Base-by-base conservation (phyloP, 2,113 vertebrate species). In the Scolopax mira region DNA sequence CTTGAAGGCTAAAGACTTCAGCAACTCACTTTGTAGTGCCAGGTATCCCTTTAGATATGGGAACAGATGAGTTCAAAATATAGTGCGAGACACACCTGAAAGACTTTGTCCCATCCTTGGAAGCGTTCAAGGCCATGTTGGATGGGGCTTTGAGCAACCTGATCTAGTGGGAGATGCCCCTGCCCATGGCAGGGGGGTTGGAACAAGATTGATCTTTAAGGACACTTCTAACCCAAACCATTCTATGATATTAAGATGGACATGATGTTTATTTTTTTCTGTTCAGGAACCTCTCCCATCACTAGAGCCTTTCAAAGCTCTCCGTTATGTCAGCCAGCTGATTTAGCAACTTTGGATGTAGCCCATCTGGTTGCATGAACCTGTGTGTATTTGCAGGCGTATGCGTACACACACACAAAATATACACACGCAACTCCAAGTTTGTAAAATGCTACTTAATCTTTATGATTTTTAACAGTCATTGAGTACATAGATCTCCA, bases 351-450 rank as follows among this genome's bases (percentile, higher is more conserved):
- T 79, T 84, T 30, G 30, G 27, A n/a, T 35, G 24, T 42, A 57
- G n/a, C 27, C 8, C 18, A 15, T 37, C 30, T 37, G 33, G 8
- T 65, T 91, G 4, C 33, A n/a, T 64, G 35, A 75, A 31, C 33
- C 70, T 75, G 7, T 30, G 8, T 49, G 12, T 64, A 7, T 65
- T 84, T 88, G 28, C 46, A 90, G 8, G n/a, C 48, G 4, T 64
- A 8, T 25, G 6, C 5, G 27, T 10, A 13, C 1, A 5, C 3
- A 27, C 4, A 7, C 11, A 42, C 3, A 22, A 4, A 4, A 22
- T 13, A 18, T 5, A 41, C 6, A 28, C 12, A 25, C 44, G 4
- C 6, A 3, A 5, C 17, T 55, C 8, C 24, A 37, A 7, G 28
- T 82, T 8, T 73, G 14, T 49, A 58, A 77, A 52, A 69, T 70